Base-by-base conservation (phyloP, 2,113 vertebrate genomes). In the Pachypanchax playfairii region DNA sequence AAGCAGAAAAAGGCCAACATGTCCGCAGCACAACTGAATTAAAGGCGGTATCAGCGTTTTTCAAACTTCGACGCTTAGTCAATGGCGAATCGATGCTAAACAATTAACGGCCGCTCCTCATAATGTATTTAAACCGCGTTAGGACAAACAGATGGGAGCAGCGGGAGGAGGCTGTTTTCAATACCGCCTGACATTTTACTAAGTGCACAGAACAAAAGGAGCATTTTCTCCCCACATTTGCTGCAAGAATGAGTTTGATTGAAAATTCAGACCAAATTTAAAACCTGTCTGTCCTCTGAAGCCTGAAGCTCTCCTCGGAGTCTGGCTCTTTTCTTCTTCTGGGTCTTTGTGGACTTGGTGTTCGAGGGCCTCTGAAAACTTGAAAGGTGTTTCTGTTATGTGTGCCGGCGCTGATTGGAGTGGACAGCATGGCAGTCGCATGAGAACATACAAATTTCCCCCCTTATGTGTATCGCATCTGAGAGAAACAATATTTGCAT, bases 201-300 rank as follows among this genome's bases (percentile, higher is more conserved):
- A 57, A 18, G 56, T 51, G 46, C 0, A 11, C 2, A 14, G 20
- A 75, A 79, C 35, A 70, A 70, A 77, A 58, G 18, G 39, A 47
- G n/a, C n/a, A 75, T 29, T 44, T 3, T 0, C 28, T 13, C 2
- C 12, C 26, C 42, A 42, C 53, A 24, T 36, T 48, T 13, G 6
- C 68, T 44, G 51, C 2, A 24, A 63, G 64, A 70, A 55, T 41
- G 25, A 64, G 56, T 69, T 67, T 71, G 73, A 86, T 80, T 78
- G 73, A 82, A 80, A 79, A 77, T 83, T 85, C 82, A 86, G 67
- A 73, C 8, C 2, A 67, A 79, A 77, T 85, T 77, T 71, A 61
- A 75, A 86, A 82, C 44, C 61, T 75, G 59, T 80, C 67, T 75
- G 57, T 62, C 70, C 54, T 75, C 48, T 65, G 63, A 68, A 70